These are phyloP conservation scores for Heliangelus exortis DNA, from an alignment of 2,797 vertebrate genomes.

Conservation along the genomic window DNA sequence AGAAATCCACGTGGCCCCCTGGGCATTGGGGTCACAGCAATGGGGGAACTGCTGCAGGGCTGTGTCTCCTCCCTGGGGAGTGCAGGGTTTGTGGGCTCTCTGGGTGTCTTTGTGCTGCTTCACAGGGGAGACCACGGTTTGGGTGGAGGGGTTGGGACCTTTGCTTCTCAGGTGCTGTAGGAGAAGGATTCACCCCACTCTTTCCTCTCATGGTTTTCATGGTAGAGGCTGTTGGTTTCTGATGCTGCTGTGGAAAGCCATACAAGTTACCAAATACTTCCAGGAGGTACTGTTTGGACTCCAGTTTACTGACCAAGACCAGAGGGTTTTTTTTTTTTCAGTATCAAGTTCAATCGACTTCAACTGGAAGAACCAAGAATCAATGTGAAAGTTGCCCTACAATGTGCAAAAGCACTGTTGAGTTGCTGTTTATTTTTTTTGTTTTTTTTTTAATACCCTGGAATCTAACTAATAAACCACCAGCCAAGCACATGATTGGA, in stretches of 20 bases:
- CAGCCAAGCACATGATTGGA: not conserved
- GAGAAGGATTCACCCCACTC: not conserved
- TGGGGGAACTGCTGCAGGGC: not conserved
- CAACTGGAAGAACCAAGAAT: not conserved
- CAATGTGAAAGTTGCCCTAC: not conserved
- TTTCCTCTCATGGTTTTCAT: not conserved
- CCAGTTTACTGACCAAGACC: not conserved
- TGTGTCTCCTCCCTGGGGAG: not conserved
- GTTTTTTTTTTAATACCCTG: not conserved
- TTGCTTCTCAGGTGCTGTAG: not conserved
- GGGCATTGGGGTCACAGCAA: fast-evolving
- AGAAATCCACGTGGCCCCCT: not conserved
- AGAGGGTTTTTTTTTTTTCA: not conserved
- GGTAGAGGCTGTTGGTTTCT: not conserved
- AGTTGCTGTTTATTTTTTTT: not conserved
- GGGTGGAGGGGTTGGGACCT: not conserved
- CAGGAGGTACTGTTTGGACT: not conserved
- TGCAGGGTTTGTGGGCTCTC: not conserved
- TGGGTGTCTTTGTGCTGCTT: not conserved
- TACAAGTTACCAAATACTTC: not conserved
- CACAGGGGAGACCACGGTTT: not conserved
- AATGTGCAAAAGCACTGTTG: not conserved
- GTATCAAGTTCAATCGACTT: not conserved
- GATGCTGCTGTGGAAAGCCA: not conserved
- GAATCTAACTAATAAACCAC: not conserved